These are phyloP conservation scores for Brenthis ino DNA, from an alignment of 2,888 invertebrate species.

Conservation along the genomic window DNA sequence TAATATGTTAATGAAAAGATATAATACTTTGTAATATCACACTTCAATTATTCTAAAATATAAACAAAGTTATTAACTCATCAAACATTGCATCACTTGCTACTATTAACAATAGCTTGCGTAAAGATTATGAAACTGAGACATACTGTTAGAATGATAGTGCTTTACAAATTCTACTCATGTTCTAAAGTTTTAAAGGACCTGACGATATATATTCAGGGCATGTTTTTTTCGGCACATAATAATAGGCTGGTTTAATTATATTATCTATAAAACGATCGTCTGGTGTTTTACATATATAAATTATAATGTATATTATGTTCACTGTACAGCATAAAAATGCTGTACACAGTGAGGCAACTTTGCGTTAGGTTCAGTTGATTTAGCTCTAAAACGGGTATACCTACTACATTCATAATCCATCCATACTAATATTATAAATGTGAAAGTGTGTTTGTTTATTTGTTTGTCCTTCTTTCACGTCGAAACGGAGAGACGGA, in stretches of 20 bases:
- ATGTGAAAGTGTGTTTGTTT: too few species aligned
- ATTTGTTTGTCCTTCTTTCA: too few species aligned
- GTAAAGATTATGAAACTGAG: slow-evolving; percentile 37
- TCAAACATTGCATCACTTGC: slow-evolving; percentile 11
- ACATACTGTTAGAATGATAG: background rate
- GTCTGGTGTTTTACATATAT: background rate
- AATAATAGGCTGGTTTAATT: slow-evolving; percentile 33
- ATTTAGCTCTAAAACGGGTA: too few species aligned
- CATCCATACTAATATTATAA: too few species aligned
- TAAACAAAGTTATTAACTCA: slow-evolving; percentile 22
- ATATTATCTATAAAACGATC: slow-evolving; percentile 10
- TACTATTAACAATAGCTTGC: slow-evolving; percentile 32
- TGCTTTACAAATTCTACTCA: slow-evolving; percentile 47
- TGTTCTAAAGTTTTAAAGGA: slow-evolving; percentile 10
- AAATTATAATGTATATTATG: too few species aligned
- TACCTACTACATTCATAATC: too few species aligned
- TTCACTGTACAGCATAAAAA: background rate
- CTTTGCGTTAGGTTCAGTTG: background rate
- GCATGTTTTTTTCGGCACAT: slow-evolving; percentile 44
- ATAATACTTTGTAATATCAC: background rate
- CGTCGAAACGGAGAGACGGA: too few species aligned
- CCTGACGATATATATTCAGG: slow-evolving; percentile 48
- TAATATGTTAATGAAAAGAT: too few species aligned
- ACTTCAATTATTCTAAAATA: slow-evolving; percentile 5
- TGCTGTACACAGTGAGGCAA: background rate